These are phyloP conservation scores for Patella ulyssiponensis DNA, from an alignment of 2,888 invertebrate species.

Conservation along the genomic window DNA sequence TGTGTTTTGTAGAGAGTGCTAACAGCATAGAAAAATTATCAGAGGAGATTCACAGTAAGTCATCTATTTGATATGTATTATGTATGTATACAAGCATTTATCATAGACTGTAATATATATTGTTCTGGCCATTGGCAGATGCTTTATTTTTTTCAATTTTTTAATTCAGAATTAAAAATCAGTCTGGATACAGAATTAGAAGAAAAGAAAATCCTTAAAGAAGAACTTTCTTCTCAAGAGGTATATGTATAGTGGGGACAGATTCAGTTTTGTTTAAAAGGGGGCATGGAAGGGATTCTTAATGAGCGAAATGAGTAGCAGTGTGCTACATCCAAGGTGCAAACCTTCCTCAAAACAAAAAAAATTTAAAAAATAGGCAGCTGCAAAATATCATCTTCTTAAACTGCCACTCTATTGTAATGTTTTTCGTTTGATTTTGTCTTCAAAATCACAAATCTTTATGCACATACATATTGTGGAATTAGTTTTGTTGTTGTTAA, in stretches of 20 bases:
- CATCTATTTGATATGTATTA: too few relatives aligned
- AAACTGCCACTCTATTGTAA: too few relatives aligned
- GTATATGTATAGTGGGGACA: constrained; percentile 30
- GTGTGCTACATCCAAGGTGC: too few relatives aligned
- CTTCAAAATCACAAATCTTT: background rate
- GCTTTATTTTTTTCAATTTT: background rate
- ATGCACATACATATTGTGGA: background rate
- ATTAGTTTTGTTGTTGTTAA: background rate
- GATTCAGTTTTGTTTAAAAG: too few relatives aligned
- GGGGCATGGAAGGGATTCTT: too few relatives aligned
- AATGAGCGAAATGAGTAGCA: too few relatives aligned
- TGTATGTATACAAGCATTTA: too few relatives aligned
- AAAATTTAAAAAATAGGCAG: too few relatives aligned
- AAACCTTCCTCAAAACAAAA: too few relatives aligned
- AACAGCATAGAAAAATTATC: constrained; percentile 13
- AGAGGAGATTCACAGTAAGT: constrained; percentile 21
- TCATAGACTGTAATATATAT: too few relatives aligned
- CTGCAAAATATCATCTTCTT: too few relatives aligned
- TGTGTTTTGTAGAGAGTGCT: background rate
- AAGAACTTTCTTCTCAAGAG: constrained; percentile 56
- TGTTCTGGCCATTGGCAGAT: background rate
- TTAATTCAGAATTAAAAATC: constrained; percentile 64
- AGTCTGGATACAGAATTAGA: constrained; percentile 69
- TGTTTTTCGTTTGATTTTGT: background rate
- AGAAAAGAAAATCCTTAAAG: constrained; percentile 69